A percentile compares a stretch with the other conserved stretches of the same genome.
Evolutionary conservation across 2,113 vertebrate genomes (phyloP).

Genomic region (Takifugu bimaculatus): DNA sequence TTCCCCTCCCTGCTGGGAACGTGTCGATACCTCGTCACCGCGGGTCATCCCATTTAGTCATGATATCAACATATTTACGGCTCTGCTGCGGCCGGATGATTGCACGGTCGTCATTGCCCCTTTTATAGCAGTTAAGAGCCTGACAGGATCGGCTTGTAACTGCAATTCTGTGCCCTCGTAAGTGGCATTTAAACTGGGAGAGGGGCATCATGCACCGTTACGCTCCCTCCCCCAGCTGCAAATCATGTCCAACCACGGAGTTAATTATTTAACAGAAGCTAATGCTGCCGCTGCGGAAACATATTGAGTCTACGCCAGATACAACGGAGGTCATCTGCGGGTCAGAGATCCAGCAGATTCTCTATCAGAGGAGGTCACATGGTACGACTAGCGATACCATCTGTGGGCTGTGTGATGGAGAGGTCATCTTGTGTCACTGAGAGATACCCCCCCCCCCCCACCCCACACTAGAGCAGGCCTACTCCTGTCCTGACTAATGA

Average conservation of each 20-base stretch:
- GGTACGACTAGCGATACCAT: slow-evolving; percentile 17
- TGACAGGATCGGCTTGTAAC: slow-evolving; percentile 25
- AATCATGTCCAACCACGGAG: slow-evolving; percentile 37
- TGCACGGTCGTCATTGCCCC: slow-evolving; percentile 7
- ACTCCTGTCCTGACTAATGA: slow-evolving; percentile 64
- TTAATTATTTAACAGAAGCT: slow-evolving; percentile 40
- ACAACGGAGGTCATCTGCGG: slow-evolving; percentile 30
- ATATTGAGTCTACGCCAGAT: slow-evolving; percentile 9
- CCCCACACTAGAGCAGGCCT: slow-evolving; percentile 11
- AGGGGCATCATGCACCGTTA: slow-evolving; percentile 14
- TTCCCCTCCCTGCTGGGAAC: background rate
- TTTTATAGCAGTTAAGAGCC: slow-evolving; percentile 8
- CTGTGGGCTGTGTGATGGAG: slow-evolving; percentile 7
- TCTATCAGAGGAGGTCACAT: slow-evolving; percentile 9
- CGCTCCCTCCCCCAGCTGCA: slow-evolving; percentile 31
- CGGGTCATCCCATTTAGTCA: slow-evolving; percentile 13
- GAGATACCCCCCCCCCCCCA: slow-evolving; percentile 15
- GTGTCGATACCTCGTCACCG: slow-evolving; percentile 2
- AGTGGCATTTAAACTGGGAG: slow-evolving; percentile 32
- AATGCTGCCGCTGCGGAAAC: slow-evolving; percentile 16
- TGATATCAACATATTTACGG: slow-evolving; percentile 18
- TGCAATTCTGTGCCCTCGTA: slow-evolving; percentile 25
- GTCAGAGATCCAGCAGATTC: slow-evolving; percentile 21
- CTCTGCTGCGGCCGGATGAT: slow-evolving; percentile 3
- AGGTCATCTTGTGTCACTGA: slow-evolving; percentile 16